These are phyloP conservation scores for Phoenicopterus ruber DNA, from an alignment of 2,113 vertebrate genomes.

Conservation along the genomic window DNA sequence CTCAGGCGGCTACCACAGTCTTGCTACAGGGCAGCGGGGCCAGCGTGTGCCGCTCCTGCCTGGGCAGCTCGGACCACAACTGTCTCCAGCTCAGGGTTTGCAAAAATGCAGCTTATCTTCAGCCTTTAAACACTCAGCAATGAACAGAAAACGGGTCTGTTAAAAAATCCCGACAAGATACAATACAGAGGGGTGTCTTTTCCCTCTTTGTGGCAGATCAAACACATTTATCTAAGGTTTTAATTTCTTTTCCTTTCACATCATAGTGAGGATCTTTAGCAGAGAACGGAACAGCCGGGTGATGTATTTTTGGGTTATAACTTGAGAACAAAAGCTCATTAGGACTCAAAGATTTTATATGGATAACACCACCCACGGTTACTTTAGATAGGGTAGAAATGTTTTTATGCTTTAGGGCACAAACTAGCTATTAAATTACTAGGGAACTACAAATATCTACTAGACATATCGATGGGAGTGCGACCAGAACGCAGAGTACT, in stretches of 20 bases:
- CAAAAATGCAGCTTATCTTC: background rate
- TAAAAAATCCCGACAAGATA: background rate
- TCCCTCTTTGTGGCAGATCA: constrained; percentile 39
- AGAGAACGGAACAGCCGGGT: constrained; percentile 65
- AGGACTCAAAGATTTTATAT: constrained; percentile 70
- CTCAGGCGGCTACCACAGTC: background rate
- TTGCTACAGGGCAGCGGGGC: background rate
- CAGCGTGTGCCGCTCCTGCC: background rate
- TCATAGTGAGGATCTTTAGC: constrained; percentile 55
- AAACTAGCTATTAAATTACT: constrained; percentile 71
- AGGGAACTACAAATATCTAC: constrained; percentile 68
- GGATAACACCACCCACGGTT: constrained; percentile 69
- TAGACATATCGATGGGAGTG: constrained; percentile 59
- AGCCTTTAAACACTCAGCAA: background rate
- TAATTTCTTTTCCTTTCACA: constrained; percentile 61
- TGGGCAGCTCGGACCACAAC: background rate
- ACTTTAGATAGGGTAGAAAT: constrained; percentile 70
- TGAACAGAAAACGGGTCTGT: background rate
- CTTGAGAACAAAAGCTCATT: constrained; percentile 70
- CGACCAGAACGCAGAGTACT: constrained; percentile 61
- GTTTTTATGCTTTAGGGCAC: constrained; percentile 66
- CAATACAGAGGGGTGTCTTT: constrained; percentile 10
- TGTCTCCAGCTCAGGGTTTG: background rate
- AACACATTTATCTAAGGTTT: constrained; percentile 60
- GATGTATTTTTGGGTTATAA: constrained; percentile 68